Evolutionary conservation across 1,140 invertebrate genomes (phyloP).

Genomic region (Melitaea cinxia): DNA sequence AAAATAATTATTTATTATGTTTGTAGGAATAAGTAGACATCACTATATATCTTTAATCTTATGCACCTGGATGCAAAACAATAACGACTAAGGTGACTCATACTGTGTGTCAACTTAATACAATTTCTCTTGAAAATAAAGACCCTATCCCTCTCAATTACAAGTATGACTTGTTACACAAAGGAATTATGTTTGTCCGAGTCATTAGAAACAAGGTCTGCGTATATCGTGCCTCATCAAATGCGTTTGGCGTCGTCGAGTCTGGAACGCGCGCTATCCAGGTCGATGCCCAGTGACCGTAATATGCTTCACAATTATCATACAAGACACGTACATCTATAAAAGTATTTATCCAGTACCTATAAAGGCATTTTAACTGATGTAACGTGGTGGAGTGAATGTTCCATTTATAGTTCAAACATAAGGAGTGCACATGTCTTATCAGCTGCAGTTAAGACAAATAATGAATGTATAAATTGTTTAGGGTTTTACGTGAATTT

Average conservation of each 20-base stretch:
- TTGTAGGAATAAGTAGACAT: too few species aligned
- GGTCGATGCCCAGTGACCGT: constrained; percentile 49
- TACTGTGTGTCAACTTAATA: too few species aligned
- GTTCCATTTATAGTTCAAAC: neutral
- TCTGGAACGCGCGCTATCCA: constrained; percentile 53
- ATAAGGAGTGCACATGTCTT: neutral
- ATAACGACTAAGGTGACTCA: too few species aligned
- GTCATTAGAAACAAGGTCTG: constrained; percentile 30
- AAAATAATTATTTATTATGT: too few species aligned
- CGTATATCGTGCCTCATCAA: constrained; percentile 30
- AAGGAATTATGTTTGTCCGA: neutral
- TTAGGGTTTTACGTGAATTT: neutral
- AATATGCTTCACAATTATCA: constrained; percentile 39
- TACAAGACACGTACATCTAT: constrained; percentile 28
- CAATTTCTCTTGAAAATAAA: too few species aligned
- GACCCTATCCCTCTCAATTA: too few species aligned
- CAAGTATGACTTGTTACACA: neutral
- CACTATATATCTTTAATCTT: too few species aligned
- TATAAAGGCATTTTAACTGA: constrained; percentile 9
- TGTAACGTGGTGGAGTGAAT: neutral
- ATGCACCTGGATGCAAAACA: too few species aligned
- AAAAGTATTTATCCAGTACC: constrained; percentile 20
- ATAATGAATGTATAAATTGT: neutral
- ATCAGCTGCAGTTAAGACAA: neutral
- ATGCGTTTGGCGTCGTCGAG: constrained; percentile 52